phyloP scores from a whole-genome alignment of 2,888 invertebrate species.

The Agonopterix arenella region DNA sequence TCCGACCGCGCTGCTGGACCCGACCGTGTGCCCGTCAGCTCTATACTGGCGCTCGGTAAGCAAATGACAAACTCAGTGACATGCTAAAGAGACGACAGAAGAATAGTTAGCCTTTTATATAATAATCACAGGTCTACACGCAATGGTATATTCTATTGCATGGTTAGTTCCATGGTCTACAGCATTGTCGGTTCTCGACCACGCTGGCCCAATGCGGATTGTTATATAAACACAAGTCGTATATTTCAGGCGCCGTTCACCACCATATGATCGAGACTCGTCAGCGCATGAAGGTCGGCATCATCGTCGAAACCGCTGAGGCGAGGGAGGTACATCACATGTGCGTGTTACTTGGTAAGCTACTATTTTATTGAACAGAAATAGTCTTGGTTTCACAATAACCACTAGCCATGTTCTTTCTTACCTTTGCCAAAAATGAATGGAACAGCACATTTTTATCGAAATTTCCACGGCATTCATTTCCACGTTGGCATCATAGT shows the following conservation, averaged over 20 bases:
- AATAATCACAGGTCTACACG: too few species aligned
- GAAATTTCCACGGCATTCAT: too few species aligned
- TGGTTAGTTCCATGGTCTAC: background rate
- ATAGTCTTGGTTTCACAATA: too few species aligned
- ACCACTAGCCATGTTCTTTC: too few species aligned
- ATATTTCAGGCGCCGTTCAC: constrained; percentile 86
- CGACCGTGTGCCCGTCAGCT: constrained; percentile 84
- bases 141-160: background rate
- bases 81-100: too few species aligned
- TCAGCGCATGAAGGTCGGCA: constrained; percentile 96
- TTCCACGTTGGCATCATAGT: too few species aligned
- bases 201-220: too few species aligned
- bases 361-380: background rate
- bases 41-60: constrained; percentile 85
- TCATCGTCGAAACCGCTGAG: constrained; percentile 97
- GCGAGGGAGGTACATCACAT: constrained; percentile 97
- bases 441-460: too few species aligned
- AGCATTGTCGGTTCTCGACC: background rate
- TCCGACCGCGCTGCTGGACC: constrained; percentile 86
- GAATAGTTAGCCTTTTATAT: too few species aligned
- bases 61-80: too few species aligned
- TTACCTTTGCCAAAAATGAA: too few species aligned
- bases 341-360: constrained; percentile 90
- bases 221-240: background rate
- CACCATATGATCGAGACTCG: constrained; percentile 96